Base-by-base conservation (phyloP, 2,888 invertebrate species). In the Encarsia formosa region DNA sequence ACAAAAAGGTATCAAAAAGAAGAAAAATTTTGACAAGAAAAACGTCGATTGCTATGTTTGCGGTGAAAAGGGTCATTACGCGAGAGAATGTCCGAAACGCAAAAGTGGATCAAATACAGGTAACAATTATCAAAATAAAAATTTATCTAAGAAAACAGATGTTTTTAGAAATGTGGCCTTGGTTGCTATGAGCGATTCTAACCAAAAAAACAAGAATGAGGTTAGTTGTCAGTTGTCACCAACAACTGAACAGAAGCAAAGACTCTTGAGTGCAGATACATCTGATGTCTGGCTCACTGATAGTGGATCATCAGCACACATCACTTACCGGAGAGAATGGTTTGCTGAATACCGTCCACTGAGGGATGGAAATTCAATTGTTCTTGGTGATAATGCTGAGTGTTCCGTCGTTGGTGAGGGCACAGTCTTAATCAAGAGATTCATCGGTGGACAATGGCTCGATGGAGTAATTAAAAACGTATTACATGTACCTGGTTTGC, bases 241-340 rank as follows among this genome's bases (percentile, higher is more conserved):
- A 8, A 13, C 15, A 26, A 37, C 16, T 20, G 37, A 39, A 13
- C 39, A 37, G 16, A 40, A 18, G 9, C 11, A 34, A 37, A 34
- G 18, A 24, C 31, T 58, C 13, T 24, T 56, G 48, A 23, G 34
- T 16, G 45, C 15, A 24, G 53, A 56, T 23, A 29, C 6, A 15
- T 46, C 32, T 3, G 60, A 62, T 16, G 49, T 56, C 18, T 61
- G 60, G 61, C 16, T 61, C 18, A 52, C 55, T 38, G 59, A 60
- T 44, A 61, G 61, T 29, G 60, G 60, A 4, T 59, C 58, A 4
- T 61, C 59, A 3, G 44, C 44, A 13, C 63, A 63, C 18, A 59
- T 60, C 1, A 58, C 58, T 5, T 57, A 44, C 38, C 54, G 56
- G 37, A 31, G 51, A 5, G 60, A 61, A 5, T 60, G 59, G 59